Base-by-base conservation (phyloP, 2,113 vertebrate genomes). In the Sander vitreus region DNA sequence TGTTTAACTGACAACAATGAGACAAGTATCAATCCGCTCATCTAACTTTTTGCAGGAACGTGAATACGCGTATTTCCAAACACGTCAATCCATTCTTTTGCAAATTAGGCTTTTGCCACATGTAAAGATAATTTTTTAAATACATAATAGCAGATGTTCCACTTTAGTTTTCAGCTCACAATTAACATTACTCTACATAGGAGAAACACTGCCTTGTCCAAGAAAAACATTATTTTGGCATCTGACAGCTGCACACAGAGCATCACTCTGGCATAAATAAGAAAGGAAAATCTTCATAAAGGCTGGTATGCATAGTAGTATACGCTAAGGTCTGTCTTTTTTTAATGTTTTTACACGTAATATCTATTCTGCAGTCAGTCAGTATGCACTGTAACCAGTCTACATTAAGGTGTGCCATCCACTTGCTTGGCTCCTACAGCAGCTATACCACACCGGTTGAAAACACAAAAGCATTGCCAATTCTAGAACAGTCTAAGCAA, bases 271-370 rank as follows among this genome's bases (percentile, higher is more conserved):
- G 2, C 78, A 80, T 86, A 84, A 78, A 81, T 76, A 86, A 82
- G 57, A 75, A 67, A 70, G 69, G 73, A 87, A 54, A 71, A 75
- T 85, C 78, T 82, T 73, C 72, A 76, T 80, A 63, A 83, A 88
- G 85, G 88, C 85, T 72, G 60, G 66, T 92, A 70, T 92, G 90
- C 90, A 92, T 90, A 93, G 91, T 85, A 80, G 75, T 58, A 84
- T 66, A 80, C 33, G 50, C 84, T 39, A 50, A 67, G 27, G 59
- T 86, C 65, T 76, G 62, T 30, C 21, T n/a, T 65, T 43, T 66
- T 33, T 33, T 33, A 33, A 1, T 27, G 2, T 65, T 47, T 57
- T 51, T 30, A 78, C 23, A 68, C 16, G 21, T 57, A 58, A 82
- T 36, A 84, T 68, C 68, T 80, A 82, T 45, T 57, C 74, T 80